Evolutionary conservation across 2,113 vertebrate species (phyloP).

Genomic region (Trachemys scripta): DNA sequence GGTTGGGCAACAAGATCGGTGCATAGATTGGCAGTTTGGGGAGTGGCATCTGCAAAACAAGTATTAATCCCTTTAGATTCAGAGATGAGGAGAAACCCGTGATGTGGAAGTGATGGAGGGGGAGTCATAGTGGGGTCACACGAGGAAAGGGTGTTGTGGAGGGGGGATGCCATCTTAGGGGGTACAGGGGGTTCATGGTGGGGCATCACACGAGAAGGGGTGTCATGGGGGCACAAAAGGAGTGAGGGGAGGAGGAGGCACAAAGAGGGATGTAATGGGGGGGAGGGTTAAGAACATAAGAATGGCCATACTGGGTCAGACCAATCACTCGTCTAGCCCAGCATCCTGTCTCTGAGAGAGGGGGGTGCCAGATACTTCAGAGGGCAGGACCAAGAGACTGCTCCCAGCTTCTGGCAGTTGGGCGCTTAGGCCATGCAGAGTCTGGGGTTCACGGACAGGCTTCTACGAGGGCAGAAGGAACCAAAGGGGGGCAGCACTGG

Average conservation of each 20-base stretch:
- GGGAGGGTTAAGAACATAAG: not conserved
- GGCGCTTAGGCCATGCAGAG: too few species aligned
- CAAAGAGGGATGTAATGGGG: too few species aligned
- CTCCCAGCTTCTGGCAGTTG: too few species aligned
- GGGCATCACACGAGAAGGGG: too few species aligned
- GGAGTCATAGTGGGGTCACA: not conserved
- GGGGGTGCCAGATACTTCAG: not conserved
- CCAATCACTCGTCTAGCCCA: too few species aligned
- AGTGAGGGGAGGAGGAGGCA: too few species aligned
- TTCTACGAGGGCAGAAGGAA: too few species aligned
- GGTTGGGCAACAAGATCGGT: not conserved
- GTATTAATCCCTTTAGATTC: not conserved
- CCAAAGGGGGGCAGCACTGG: too few species aligned
- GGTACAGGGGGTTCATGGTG: not conserved
- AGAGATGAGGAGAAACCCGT: not conserved
- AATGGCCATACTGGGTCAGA: too few species aligned
- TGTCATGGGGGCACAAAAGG: not conserved
- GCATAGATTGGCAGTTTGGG: not conserved
- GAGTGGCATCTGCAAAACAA: not conserved
- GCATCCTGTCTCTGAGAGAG: not conserved
- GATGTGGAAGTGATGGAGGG: not conserved
- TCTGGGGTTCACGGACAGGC: too few species aligned
- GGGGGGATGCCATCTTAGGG: too few species aligned
- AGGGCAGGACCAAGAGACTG: not conserved
- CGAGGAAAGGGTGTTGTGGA: not conserved